A percentile compares a stretch with the other conserved stretches of the same genome.
These are phyloP conservation scores for Emydocephalus ijimae DNA, from an alignment of 2,113 vertebrate genomes.

Conservation along the genomic window DNA sequence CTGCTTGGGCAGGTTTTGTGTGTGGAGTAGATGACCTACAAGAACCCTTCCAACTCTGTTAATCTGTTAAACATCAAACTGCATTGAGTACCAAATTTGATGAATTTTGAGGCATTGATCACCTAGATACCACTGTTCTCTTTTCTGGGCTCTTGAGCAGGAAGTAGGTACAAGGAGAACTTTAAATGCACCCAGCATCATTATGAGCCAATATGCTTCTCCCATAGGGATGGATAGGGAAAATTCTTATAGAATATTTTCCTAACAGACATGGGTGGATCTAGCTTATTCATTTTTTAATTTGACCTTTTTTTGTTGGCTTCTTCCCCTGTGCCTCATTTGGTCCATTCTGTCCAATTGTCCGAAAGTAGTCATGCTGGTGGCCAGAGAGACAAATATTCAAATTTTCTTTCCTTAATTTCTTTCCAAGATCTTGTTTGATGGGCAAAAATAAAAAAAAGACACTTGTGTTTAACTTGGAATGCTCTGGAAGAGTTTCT, in stretches of 20 bases:
- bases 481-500: constrained; percentile 15
- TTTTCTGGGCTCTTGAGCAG: neutral
- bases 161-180: neutral
- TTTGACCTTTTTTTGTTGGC: neutral
- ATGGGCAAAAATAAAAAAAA: neutral
- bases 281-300: neutral
- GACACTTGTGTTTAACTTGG: constrained; percentile 3
- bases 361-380: neutral
- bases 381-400: neutral
- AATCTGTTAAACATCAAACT: neutral
- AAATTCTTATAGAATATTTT: neutral
- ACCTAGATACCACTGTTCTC: neutral
- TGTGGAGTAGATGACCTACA: no score
- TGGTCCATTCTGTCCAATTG: neutral
- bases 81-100: neutral
- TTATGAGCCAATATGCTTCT: neutral
- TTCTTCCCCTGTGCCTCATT: neutral
- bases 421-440: neutral
- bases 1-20: no score
- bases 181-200: neutral
- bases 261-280: neutral
- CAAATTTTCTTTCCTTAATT: neutral
- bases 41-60: no score
- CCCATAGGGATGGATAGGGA: neutral
- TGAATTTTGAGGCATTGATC: neutral